Base-by-base conservation (phyloP, 2,888 invertebrate genomes). In the Amphipoea oculea region DNA sequence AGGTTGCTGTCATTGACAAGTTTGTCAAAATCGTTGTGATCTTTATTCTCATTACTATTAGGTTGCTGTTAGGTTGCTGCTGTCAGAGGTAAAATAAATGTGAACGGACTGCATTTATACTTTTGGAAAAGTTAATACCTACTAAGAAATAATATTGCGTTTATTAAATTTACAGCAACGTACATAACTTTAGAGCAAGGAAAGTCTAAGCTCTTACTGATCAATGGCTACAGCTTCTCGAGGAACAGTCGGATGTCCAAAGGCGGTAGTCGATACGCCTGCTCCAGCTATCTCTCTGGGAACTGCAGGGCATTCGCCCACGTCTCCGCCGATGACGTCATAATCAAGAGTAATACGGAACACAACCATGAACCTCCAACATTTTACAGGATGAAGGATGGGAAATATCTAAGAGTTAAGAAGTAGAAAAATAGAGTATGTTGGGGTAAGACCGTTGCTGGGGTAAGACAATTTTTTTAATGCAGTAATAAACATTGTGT, bases 181-280 rank as follows among this genome's bases (percentile, higher is more conserved):
- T 90, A 89, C 62, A 90, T 93, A 57, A 86, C 79, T 29, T 83
- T 87, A 70, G 45, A 62, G 7, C 51, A 81, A 29, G 92, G 93
- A 11, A 78, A 81, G 7, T 42, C 65, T 14, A 86, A 60, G 40
- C 76, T 92, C 17, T 81, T 93, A 7, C 76, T 89, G 23, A 81
- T 89, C n/a, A 63, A 91, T 17, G 88, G 88, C 0, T 93, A 90
- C 70, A 90, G 91, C 2, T 93, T 88, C 74, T 91, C 85, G 70
- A 92, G 81, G 62, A 90, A 89, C 45, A 88, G 90, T 17, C 45
- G 48, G 7, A 54, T 89, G 23, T 20, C 84, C 0, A 77, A 76
- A 2, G 91, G 90, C 0, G 90, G 91, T 0, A 78, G 65, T 6
- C 86, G 93, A 1, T 94, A 91, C 83, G 86, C 84, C 0, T 94